Percentiles rank a stretch among this genome's conserved stretches.
Conservation (phyloP, 2,113 vertebrate genomes). For the Noturus placidus region DNA sequence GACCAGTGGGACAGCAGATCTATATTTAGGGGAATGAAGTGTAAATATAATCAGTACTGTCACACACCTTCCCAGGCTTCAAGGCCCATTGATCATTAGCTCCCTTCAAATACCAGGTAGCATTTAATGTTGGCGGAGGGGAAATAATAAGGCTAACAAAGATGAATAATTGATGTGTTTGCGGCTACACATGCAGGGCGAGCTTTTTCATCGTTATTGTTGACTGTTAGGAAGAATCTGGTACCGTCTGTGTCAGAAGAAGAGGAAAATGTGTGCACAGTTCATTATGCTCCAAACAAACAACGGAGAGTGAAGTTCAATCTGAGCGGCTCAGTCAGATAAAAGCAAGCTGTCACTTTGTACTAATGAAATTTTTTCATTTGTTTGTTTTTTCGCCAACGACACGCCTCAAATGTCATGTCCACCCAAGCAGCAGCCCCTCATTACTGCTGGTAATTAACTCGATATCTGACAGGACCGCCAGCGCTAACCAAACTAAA, state of each 20-base stretch:
- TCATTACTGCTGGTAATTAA: constrained; percentile 72
- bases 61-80: constrained; percentile 54
- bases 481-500: constrained; percentile 60
- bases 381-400: constrained; percentile 68
- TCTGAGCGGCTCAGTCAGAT: constrained; percentile 27
- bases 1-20: constrained; percentile 53
- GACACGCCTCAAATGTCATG: constrained; percentile 67
- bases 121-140: constrained; percentile 48
- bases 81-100: constrained; percentile 61
- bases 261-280: constrained; percentile 42
- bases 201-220: constrained; percentile 58
- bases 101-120: constrained; percentile 52
- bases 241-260: constrained; percentile 37
- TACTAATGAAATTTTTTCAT: constrained; percentile 69
- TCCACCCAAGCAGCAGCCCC: constrained; percentile 62
- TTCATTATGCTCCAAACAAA: constrained; percentile 64
- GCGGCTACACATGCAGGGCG: constrained; percentile 42
- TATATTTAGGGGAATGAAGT: constrained; percentile 46
- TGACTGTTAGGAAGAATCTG: constrained; percentile 54
- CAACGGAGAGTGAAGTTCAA: constrained; percentile 34
- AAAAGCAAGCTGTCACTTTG: constrained; percentile 62
- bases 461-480: constrained; percentile 69
- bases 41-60: constrained; percentile 61
- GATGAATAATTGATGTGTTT: constrained; percentile 64
- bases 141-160: constrained; percentile 54